Base-by-base conservation (phyloP, 2,888 invertebrate genomes). In the Phaonia tiefii region DNA sequence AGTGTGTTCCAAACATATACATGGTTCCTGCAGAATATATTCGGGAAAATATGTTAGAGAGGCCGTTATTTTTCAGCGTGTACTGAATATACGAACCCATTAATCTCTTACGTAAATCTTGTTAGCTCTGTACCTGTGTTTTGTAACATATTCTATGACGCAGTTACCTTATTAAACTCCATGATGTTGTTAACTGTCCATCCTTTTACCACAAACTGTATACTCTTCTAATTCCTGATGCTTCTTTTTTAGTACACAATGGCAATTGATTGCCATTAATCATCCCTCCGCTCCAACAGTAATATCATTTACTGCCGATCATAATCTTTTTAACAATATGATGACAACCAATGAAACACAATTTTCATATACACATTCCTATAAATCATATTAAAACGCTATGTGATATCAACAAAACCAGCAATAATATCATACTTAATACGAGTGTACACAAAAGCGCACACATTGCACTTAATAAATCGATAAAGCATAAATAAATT, bases 321-420 rank as follows among this genome's bases (percentile, higher is more conserved):
- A 73, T 42, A 75, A 81, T 81, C 81, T 42, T 72, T 81, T 72
- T 54, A 81, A 78, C 77, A 78, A 75, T 81, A 78, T 81, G 81
- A 81, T 81, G 81, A 81, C 81, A 81, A 78, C 78, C 58, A 78
- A 67, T n/a, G n/a, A 69, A 78, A 81, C 81, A 81, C 81, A 81
- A 72, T 78, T 72, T 81, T 81, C 49, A 78, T 75, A 81, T 81
- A 60, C 72, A 37, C 72, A 69, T 78, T 72, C n/a, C 78, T 42
- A 81, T 81, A 78, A 81, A 81, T 81, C 81, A 75, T 72, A 81
- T 69, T 75, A 63, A 31, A 8, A 60, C 22, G 63, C 42, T 22
- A 31, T 31, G 31, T 31, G 20, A 42, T 42, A 63, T 39, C 11
- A 51, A 15, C n/a, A 31, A 11, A 58, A 37, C 17, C 11, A 7